phyloP scores from a whole-genome alignment of 2,797 vertebrate genomes.

The Bovichtus diacanthus region DNA sequence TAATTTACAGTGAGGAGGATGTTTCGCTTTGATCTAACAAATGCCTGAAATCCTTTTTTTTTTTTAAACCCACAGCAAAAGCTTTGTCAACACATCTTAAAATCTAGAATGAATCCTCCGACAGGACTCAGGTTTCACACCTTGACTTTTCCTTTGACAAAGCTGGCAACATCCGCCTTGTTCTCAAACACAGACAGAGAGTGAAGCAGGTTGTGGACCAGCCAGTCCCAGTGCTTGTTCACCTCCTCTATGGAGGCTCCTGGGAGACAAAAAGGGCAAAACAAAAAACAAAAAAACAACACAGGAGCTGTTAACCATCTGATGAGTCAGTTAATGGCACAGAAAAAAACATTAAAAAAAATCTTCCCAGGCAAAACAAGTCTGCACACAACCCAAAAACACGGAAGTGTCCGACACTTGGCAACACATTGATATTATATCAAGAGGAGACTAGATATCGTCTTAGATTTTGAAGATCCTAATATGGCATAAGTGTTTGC shows the following conservation, averaged over 20 bases:
- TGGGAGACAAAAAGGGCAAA: constrained; percentile 69
- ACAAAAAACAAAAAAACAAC: constrained; percentile 13
- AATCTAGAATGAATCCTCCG: not conserved
- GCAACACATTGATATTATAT: too few relatives aligned
- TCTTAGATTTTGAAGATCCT: too few relatives aligned
- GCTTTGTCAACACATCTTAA: not conserved
- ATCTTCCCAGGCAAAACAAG: not conserved
- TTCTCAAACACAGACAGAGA: constrained; percentile 97
- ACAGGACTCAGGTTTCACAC: constrained; percentile 70
- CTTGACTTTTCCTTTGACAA: constrained; percentile 97
- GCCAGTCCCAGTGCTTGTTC: constrained; percentile 96
- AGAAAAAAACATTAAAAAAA: not conserved
- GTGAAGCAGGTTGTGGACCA: constrained; percentile 93
- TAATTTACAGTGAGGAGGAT: not conserved
- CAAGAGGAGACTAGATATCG: too few relatives aligned
- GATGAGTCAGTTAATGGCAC: not conserved
- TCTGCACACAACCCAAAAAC: too few relatives aligned
- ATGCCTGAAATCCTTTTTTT: not conserved
- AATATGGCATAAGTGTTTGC: too few relatives aligned
- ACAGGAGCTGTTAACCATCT: not conserved
- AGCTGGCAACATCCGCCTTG: constrained; percentile 93
- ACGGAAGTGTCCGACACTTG: not conserved
- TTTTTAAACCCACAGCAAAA: not conserved
- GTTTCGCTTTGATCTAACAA: not conserved
- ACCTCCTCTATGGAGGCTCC: constrained; percentile 94